phyloP scores from a whole-genome alignment of 1,140 invertebrate species.

The Saxidomus purpurata region DNA sequence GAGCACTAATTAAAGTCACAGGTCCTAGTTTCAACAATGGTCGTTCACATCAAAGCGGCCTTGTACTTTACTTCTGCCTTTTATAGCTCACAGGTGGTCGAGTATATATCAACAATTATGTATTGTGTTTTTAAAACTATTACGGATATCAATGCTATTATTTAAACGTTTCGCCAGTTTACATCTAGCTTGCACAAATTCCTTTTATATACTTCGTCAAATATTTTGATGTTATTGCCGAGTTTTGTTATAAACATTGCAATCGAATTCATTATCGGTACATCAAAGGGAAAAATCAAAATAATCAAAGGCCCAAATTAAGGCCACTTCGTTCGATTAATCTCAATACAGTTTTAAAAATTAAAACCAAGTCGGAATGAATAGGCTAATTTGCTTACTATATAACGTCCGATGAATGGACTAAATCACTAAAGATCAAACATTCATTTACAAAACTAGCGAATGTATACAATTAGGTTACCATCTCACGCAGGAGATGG shows the following conservation, averaged over 20 bases:
- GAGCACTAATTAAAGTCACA: slow-evolving; percentile 21
- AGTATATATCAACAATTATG: slow-evolving; percentile 45
- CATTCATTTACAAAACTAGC: too few relatives aligned
- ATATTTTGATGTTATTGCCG: slow-evolving; percentile 28
- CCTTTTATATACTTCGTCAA: slow-evolving; percentile 33
- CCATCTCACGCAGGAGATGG: too few relatives aligned
- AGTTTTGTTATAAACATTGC: slow-evolving; percentile 46
- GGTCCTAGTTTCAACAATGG: slow-evolving; percentile 9
- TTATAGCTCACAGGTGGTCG: slow-evolving; percentile 54
- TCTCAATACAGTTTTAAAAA: slow-evolving; percentile 28
- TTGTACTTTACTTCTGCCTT: background rate
- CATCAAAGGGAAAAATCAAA: slow-evolving; percentile 60
- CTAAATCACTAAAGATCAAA: background rate
- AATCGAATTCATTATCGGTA: slow-evolving; percentile 61
- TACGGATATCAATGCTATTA: slow-evolving; percentile 36
- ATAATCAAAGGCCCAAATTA: slow-evolving; percentile 60
- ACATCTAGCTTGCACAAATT: slow-evolving; percentile 8
- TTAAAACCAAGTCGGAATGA: slow-evolving; percentile 41
- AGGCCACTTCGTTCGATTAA: slow-evolving; percentile 51
- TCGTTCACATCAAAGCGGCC: slow-evolving; percentile 24
- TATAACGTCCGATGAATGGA: background rate
- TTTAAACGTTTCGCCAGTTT: slow-evolving; percentile 59
- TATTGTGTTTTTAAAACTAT: slow-evolving; percentile 50
- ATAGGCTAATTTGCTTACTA: background rate
- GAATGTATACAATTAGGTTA: too few relatives aligned